Conservation (phyloP, 1,140 invertebrate species). For the Catajapyx aquilonaris region DNA sequence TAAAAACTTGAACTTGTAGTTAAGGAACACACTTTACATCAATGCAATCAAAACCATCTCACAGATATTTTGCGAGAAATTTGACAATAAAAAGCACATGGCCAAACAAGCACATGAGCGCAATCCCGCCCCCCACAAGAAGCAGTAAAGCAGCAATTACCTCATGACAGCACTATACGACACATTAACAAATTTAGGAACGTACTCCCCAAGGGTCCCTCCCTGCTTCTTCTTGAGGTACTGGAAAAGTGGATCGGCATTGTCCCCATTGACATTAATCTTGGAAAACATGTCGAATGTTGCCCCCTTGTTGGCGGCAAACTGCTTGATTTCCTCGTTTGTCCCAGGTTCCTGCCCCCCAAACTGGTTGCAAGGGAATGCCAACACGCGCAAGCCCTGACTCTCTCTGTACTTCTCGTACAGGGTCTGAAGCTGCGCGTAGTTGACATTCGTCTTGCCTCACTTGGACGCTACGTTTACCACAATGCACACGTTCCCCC, state of each 20-base stretch:
- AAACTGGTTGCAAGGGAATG: conserved; percentile 89
- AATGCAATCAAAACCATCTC: too few species aligned
- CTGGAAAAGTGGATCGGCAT: conserved; percentile 68
- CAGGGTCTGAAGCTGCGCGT: conserved; percentile 48
- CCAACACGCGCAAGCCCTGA: conserved; percentile 49
- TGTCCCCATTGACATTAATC: conserved; percentile 69
- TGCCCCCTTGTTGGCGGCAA: conserved; percentile 21
- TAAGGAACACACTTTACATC: too few species aligned
- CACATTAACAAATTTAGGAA: too few species aligned
- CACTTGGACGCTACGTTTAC: conserved; percentile 77
- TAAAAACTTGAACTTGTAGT: too few species aligned
- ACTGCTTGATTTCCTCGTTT: conserved; percentile 46
- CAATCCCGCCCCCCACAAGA: too few species aligned
- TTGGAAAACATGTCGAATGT: conserved; percentile 20
- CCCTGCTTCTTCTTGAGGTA: conserved; percentile 63
- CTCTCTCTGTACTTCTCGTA: conserved; percentile 43
- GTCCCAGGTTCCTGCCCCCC: conserved; percentile 49
- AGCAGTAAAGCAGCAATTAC: too few species aligned
- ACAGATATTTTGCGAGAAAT: too few species aligned
- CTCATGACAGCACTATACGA: too few species aligned
- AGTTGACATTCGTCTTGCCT: conserved; percentile 56
- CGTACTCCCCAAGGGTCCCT: conserved; percentile 40
- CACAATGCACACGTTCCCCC: conserved; percentile 44
- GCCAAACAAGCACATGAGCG: too few species aligned
- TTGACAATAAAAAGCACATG: too few species aligned